These are phyloP conservation scores for Neodiprion fabricii DNA, from an alignment of 1,140 invertebrate species.

Conservation along the genomic window DNA sequence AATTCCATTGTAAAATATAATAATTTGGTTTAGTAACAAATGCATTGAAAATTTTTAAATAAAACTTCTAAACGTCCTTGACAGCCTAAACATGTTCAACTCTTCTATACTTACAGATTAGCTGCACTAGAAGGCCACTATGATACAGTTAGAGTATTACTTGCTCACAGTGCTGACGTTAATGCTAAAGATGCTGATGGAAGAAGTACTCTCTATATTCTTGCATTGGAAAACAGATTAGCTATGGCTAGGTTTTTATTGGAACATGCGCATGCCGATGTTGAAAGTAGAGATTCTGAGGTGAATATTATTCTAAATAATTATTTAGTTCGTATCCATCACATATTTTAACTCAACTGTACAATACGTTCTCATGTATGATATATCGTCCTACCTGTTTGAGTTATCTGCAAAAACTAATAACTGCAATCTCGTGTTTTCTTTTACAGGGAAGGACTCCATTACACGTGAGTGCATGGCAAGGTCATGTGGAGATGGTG, in stretches of 20 bases:
- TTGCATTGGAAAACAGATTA: constrained; percentile 89
- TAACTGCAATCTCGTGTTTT: constrained; percentile 11
- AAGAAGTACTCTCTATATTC: constrained; percentile 88
- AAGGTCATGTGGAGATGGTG: constrained; percentile 91
- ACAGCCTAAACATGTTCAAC: constrained; percentile 26
- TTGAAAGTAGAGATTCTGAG: constrained; percentile 88
- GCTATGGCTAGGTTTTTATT: constrained; percentile 85
- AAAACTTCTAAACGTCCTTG: constrained; percentile 11
- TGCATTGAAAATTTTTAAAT: constrained; percentile 11
- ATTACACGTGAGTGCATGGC: constrained; percentile 93
- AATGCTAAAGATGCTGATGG: constrained; percentile 92
- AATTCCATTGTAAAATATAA: constrained; percentile 24
- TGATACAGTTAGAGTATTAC: constrained; percentile 77
- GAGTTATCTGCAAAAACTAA: not conserved
- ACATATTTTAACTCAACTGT: no score
- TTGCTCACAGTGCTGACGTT: constrained; percentile 82
- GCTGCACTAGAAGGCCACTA: constrained; percentile 88
- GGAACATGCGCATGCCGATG: constrained; percentile 78
- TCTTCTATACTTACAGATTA: constrained; percentile 62
- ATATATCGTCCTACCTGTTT: not conserved
- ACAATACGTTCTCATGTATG: no score
- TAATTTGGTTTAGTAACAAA: constrained; percentile 18
- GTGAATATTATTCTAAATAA: constrained; percentile 58
- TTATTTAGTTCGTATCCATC: no score
- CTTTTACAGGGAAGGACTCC: constrained; percentile 79